These are phyloP conservation scores for Xiphydria camelus DNA, from an alignment of 2,888 invertebrate genomes.

Conservation along the genomic window DNA sequence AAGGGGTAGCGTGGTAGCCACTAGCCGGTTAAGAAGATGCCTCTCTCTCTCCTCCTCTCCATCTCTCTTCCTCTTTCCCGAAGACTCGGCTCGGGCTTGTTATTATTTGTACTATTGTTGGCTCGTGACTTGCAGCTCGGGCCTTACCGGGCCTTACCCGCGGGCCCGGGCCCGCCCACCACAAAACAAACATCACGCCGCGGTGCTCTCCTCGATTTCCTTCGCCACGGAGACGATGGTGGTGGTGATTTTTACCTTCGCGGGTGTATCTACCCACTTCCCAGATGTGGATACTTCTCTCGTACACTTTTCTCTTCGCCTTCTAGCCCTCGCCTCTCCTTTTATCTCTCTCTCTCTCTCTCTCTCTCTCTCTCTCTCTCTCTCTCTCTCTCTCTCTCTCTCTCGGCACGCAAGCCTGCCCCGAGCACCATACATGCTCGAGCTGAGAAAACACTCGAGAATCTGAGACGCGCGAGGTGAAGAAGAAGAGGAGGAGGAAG, in stretches of 20 bases:
- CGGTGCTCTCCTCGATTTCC: constrained; percentile 10
- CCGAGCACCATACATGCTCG: background rate
- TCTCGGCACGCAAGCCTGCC: background rate
- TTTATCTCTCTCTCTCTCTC: background rate
- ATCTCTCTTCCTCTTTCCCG: constrained; percentile 26
- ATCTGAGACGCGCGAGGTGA: too few species aligned
- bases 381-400: constrained; percentile 1
- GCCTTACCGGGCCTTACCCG: constrained; percentile 25
- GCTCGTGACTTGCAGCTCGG: constrained; percentile 55
- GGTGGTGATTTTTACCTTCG: background rate
- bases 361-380: background rate
- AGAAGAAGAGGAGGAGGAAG: too few species aligned
- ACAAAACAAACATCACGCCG: constrained; percentile 45
- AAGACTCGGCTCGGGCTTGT: constrained; percentile 36
- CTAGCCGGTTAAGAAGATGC: constrained; percentile 42
- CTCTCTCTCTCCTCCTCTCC: too few species aligned
- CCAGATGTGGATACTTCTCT: constrained; percentile 6
- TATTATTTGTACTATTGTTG: constrained; percentile 58
- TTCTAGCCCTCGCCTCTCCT: background rate
- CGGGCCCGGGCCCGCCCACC: constrained; percentile 41
- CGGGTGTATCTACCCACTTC: background rate
- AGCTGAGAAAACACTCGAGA: constrained; percentile 2
- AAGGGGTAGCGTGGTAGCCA: constrained; percentile 41
- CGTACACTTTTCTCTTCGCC: background rate
- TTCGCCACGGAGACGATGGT: constrained; percentile 3